These are phyloP conservation scores for Steinernema scapterisci DNA, from an alignment of 2,888 invertebrate genomes.

Conservation along the genomic window DNA sequence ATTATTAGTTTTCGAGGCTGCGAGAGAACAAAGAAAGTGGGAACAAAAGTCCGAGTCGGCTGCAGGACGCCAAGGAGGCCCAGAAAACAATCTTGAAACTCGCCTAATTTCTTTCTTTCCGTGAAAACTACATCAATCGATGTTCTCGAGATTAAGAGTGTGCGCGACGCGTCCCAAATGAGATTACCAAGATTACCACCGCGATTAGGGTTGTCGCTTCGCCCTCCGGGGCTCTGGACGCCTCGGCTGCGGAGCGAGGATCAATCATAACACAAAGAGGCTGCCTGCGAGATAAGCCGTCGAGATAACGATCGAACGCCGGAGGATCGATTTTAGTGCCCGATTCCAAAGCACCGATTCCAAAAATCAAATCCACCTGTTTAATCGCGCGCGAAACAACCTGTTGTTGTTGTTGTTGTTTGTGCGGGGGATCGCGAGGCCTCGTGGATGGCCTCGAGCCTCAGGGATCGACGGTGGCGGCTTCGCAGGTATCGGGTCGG, in stretches of 20 bases:
- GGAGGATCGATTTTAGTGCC: conserved; percentile 5
- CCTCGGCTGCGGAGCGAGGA: background rate
- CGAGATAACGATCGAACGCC: conserved; percentile 26
- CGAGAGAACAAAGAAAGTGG: background rate
- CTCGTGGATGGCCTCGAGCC: background rate
- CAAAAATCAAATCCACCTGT: conserved; percentile 26
- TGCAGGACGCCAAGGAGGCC: too few relatives aligned
- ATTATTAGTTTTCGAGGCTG: background rate
- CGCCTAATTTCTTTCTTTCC: background rate
- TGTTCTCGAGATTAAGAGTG: conserved; percentile 21
- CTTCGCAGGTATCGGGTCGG: background rate
- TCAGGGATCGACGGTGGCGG: background rate
- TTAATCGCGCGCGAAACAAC: background rate
- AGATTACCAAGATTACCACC: conserved; percentile 30
- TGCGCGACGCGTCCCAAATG: conserved; percentile 25
- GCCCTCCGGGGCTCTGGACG: conserved; percentile 2
- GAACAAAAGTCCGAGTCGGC: too few relatives aligned
- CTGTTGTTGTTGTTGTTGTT: background rate
- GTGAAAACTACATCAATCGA: conserved; percentile 19
- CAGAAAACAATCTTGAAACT: background rate
- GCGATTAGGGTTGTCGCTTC: conserved; percentile 15
- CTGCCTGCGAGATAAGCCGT: conserved; percentile 4
- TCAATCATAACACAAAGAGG: conserved; percentile 20
- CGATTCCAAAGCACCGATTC: conserved; percentile 29
- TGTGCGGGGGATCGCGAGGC: background rate